Conservation (phyloP, 2,797 vertebrate genomes). For the Sebastes vulpes region DNA sequence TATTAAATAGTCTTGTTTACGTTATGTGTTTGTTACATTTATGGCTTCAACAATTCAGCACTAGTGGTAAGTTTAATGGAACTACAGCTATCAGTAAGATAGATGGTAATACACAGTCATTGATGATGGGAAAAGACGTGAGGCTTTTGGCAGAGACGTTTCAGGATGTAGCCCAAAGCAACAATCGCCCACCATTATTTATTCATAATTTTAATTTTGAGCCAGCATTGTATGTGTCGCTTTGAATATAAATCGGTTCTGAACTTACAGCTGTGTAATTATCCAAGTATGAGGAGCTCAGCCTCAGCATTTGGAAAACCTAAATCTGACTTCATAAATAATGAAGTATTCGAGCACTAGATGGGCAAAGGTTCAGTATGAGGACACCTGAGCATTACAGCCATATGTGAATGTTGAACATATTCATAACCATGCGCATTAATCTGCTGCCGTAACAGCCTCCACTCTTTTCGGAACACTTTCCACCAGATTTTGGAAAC, state of each 20-base stretch:
- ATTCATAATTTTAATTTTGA: slow-evolving; percentile 38
- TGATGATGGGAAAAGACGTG: slow-evolving; percentile 16
- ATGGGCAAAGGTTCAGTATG: not conserved
- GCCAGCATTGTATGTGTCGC: not conserved
- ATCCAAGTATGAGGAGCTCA: not conserved
- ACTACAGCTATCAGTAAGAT: not conserved
- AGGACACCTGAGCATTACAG: not conserved
- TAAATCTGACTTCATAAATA: not conserved
- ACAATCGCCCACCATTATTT: slow-evolving; percentile 27
- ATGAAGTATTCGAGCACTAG: not conserved
- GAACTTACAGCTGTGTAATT: not conserved
- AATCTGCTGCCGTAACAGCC: not conserved
- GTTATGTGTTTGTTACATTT: not conserved
- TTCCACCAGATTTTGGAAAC: not conserved
- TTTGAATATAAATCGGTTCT: slow-evolving; percentile 38
- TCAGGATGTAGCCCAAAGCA: slow-evolving; percentile 33
- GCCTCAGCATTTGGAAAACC: not conserved
- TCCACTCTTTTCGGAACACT: not conserved
- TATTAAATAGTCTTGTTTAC: not conserved
- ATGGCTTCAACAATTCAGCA: not conserved
- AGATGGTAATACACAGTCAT: not conserved
- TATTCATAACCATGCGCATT: not conserved
- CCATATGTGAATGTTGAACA: not conserved
- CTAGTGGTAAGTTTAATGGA: not conserved
- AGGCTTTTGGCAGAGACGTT: slow-evolving; percentile 11